Conservation (phyloP, 2,797 vertebrate species). For the Tadarida brasiliensis region DNA sequence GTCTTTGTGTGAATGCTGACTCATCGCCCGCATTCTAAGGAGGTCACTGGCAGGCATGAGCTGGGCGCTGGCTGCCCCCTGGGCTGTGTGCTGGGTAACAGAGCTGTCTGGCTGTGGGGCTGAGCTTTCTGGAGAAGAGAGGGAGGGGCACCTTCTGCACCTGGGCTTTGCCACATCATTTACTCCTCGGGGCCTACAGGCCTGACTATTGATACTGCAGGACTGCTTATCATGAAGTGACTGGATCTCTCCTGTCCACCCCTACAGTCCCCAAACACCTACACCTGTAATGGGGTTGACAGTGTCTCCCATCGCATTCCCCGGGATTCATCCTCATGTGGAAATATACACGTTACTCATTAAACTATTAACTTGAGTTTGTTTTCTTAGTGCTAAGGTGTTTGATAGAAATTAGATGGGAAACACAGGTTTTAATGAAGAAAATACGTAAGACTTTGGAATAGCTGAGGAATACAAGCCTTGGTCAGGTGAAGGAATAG, state of each 20-base stretch:
- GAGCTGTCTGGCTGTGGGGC: slow-evolving; percentile 52
- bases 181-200: slow-evolving; percentile 2
- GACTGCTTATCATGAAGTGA: slow-evolving; percentile 6
- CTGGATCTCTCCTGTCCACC: background rate
- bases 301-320: background rate
- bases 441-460: background rate
- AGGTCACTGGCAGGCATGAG: slow-evolving; percentile 29
- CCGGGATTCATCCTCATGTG: background rate
- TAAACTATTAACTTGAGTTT: slow-evolving; percentile 31
- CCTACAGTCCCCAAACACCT: background rate
- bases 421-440: slow-evolving; percentile 24
- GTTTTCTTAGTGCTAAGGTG: slow-evolving; percentile 43
- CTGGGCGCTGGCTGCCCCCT: slow-evolving; percentile 24
- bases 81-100: slow-evolving; percentile 29
- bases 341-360: background rate
- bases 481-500: background rate
- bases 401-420: background rate
- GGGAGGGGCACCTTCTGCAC: background rate
- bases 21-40: slow-evolving; percentile 74
- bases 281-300: background rate
- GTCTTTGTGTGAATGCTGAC: slow-evolving; percentile 76
- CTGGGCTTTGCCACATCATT: background rate
- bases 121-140: slow-evolving; percentile 26
- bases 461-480: background rate
- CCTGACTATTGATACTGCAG: background rate